Percentiles rank a stretch among this genome's conserved stretches.
These are phyloP conservation scores for Onychomys arenicola DNA, from an alignment of 2,797 vertebrate species.

Conservation along the genomic window DNA sequence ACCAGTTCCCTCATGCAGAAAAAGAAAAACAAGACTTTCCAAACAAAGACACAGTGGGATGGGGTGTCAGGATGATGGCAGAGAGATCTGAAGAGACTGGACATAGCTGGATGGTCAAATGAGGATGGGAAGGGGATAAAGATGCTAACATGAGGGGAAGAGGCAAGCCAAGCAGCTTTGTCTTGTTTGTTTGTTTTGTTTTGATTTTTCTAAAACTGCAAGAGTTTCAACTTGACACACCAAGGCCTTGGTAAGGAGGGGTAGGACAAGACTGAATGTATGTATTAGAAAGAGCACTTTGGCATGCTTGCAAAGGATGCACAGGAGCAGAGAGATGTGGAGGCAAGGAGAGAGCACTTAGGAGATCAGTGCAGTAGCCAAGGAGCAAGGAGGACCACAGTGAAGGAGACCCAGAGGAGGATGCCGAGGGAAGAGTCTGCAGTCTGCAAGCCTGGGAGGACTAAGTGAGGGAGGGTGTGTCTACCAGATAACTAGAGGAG, in stretches of 20 bases:
- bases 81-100: not conserved
- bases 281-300: not conserved
- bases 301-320: not conserved
- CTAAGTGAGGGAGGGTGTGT: too few species aligned
- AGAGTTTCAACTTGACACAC: not conserved
- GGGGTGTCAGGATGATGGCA: not conserved
- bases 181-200: not conserved
- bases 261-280: not conserved
- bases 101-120: not conserved
- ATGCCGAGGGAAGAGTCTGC: not conserved
- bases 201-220: not conserved
- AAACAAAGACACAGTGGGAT: not conserved
- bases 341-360: not conserved
- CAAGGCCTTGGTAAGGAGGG: not conserved
- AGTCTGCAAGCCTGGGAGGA: not conserved
- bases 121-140: not conserved
- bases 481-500: not conserved
- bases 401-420: not conserved
- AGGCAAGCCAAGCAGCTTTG: not conserved
- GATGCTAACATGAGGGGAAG: not conserved
- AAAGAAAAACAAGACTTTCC: not conserved
- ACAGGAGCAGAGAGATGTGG: fast-evolving
- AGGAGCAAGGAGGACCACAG: not conserved
- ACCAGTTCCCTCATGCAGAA: not conserved
- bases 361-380: not conserved